Conservation (phyloP, 2,797 vertebrate species). For the Otus scops region DNA sequence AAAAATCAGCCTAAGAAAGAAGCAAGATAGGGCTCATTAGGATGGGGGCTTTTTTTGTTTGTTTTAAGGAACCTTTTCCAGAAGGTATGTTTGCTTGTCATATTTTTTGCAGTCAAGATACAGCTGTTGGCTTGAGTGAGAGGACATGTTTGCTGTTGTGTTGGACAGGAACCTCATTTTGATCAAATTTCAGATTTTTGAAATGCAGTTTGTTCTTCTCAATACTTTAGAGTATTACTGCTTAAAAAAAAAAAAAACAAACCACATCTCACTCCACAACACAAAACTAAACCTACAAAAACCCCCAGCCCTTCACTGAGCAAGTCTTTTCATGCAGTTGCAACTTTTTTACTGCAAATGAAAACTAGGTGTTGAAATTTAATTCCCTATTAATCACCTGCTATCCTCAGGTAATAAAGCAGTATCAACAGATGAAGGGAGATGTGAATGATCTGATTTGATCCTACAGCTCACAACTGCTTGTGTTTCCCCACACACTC, state of each 20-base stretch:
- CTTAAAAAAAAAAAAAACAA: neutral
- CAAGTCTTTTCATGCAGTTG: neutral
- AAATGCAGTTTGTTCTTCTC: neutral
- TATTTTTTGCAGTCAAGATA: neutral
- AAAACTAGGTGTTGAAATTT: neutral
- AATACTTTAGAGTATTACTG: neutral
- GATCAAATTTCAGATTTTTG: neutral
- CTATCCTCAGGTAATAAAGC: neutral
- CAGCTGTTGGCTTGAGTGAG: neutral
- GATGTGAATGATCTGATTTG: neutral
- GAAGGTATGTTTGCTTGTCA: neutral
- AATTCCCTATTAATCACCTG: neutral
- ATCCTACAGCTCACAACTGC: neutral
- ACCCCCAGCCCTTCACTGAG: accelerated
- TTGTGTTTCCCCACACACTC: neutral
- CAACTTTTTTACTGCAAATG: neutral
- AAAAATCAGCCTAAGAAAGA: neutral
- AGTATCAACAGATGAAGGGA: neutral
- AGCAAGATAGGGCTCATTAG: neutral
- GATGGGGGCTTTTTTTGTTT: neutral
- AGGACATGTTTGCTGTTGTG: neutral
- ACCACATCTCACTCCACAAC: neutral
- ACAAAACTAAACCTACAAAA: neutral
- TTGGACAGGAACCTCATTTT: neutral
- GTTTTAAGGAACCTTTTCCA: neutral